Conservation (phyloP, 2,797 vertebrate species). For the Amblyopsis hoosieri region DNA sequence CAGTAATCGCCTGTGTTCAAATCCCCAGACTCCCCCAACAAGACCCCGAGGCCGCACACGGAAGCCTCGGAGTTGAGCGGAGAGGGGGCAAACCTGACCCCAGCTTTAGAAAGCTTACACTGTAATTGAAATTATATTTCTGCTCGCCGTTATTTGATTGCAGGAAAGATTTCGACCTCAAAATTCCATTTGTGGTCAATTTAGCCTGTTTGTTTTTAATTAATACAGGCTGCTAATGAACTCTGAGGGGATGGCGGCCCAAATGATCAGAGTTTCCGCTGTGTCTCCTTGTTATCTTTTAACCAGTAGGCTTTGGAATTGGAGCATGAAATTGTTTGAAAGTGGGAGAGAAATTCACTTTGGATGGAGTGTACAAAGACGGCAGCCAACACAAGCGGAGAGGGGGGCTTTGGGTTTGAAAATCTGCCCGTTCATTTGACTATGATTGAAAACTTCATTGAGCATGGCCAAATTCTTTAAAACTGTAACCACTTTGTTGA, state of each 20-base stretch:
- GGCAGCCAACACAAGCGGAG: constrained; percentile 47
- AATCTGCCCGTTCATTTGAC: constrained; percentile 34
- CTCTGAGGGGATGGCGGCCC: constrained; percentile 66
- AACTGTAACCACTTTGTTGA: constrained; percentile 48
- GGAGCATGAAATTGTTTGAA: constrained; percentile 81
- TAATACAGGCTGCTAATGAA: constrained; percentile 70
- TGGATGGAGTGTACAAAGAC: constrained; percentile 59
- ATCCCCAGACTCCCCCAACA: constrained; percentile 68
- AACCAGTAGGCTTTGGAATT: constrained; percentile 73
- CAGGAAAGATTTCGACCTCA: constrained; percentile 66
- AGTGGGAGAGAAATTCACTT: constrained; percentile 67
- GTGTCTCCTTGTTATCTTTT: constrained; percentile 67
- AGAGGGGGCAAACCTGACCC: constrained; percentile 69
- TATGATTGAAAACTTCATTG: constrained; percentile 29
- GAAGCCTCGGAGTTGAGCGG: constrained; percentile 68
- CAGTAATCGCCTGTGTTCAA: constrained; percentile 75
- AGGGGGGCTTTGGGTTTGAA: constrained; percentile 39
- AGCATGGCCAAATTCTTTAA: constrained; percentile 51
- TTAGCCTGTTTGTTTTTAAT: constrained; percentile 83
- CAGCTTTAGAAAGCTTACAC: constrained; percentile 71
- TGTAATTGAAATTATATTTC: constrained; percentile 75
- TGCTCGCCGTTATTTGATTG: constrained; percentile 63
- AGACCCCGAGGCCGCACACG: constrained; percentile 52
- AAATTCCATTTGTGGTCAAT: constrained; percentile 78
- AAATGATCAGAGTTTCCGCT: constrained; percentile 70